A percentile compares a stretch with the other conserved stretches of the same genome.
Conservation (phyloP, 1,140 invertebrate genomes). For the Bombus superbus region DNA sequence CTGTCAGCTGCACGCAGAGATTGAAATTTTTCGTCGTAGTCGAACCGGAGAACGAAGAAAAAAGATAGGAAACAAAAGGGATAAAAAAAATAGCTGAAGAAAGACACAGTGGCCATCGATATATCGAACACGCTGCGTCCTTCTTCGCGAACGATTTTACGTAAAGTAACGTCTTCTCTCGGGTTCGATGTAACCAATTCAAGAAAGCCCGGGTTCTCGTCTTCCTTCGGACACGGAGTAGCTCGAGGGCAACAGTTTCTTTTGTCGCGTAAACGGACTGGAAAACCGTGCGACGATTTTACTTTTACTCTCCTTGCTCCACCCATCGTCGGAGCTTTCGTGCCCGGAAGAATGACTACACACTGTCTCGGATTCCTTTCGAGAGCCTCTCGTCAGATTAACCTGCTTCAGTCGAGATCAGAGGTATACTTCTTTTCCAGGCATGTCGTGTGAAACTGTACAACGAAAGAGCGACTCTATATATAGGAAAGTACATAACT, state of each 20-base stretch:
- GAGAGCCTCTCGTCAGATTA: constrained; percentile 7
- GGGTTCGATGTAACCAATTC: constrained; percentile 51
- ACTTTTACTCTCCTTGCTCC: not conserved
- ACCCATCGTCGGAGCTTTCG: too few species aligned
- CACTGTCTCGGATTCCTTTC: constrained; percentile 1
- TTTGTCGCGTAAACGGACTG: constrained; percentile 59
- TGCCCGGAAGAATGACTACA: constrained; percentile 7
- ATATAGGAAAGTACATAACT: too few species aligned
- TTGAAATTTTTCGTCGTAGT: too few species aligned
- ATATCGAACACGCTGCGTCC: not conserved
- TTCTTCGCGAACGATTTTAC: constrained; percentile 39
- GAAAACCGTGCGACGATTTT: constrained; percentile 59
- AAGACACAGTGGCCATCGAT: not conserved
- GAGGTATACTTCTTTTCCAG: not conserved
- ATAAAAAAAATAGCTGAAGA: not conserved
- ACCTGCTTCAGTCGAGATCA: constrained; percentile 6
- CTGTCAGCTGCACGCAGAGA: too few species aligned
- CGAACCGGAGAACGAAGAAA: too few species aligned
- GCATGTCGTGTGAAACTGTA: not conserved
- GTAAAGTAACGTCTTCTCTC: constrained; percentile 53
- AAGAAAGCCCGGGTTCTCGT: constrained; percentile 14
- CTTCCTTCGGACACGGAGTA: not conserved
- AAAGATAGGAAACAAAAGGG: too few species aligned
- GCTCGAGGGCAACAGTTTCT: constrained; percentile 45
- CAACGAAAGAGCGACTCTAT: not conserved